Evolutionary conservation across 1,140 invertebrate species (phyloP).

Genomic region (Trichoplusia ni): DNA sequence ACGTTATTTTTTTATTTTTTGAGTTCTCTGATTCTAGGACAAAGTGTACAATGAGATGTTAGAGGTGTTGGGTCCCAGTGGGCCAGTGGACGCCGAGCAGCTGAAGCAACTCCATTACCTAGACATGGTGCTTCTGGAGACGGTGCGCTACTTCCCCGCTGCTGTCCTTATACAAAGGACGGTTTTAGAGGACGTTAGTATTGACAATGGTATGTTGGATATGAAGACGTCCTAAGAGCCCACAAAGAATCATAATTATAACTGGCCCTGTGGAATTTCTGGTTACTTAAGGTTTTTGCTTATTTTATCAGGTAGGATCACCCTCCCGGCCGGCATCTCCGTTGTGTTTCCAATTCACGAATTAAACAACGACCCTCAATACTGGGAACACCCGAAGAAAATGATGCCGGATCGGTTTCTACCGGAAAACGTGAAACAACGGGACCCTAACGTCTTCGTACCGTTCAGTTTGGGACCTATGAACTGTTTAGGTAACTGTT

Average conservation of each 20-base stretch:
- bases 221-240: too few relatives aligned
- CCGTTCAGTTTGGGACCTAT: constrained; percentile 74
- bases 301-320: constrained; percentile 47
- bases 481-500: constrained; percentile 66
- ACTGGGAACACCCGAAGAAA: constrained; percentile 83
- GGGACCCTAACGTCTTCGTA: constrained; percentile 64
- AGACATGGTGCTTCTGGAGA: constrained; percentile 68
- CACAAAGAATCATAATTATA: too few relatives aligned
- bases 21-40: constrained; percentile 46
- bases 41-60: constrained; percentile 64
- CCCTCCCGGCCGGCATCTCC: constrained; percentile 64
- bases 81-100: constrained; percentile 50
- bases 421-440: constrained; percentile 64
- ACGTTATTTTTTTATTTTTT: too few relatives aligned
- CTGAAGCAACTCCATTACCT: constrained; percentile 53
- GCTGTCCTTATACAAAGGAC: constrained; percentile 61
- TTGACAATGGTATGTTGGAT: constrained; percentile 46
- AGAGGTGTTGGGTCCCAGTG: constrained; percentile 44
- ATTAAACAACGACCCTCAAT: constrained; percentile 83
- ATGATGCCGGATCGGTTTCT: constrained; percentile 82
- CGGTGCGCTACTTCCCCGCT: constrained; percentile 54
- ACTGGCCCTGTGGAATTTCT: too few relatives aligned
- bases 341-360: constrained; percentile 77
- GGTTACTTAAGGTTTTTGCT: too few relatives aligned
- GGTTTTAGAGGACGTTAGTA: constrained; percentile 59